These are phyloP conservation scores for Pachycephus smyrnensis DNA, from an alignment of 2,888 invertebrate genomes.

Conservation along the genomic window DNA sequence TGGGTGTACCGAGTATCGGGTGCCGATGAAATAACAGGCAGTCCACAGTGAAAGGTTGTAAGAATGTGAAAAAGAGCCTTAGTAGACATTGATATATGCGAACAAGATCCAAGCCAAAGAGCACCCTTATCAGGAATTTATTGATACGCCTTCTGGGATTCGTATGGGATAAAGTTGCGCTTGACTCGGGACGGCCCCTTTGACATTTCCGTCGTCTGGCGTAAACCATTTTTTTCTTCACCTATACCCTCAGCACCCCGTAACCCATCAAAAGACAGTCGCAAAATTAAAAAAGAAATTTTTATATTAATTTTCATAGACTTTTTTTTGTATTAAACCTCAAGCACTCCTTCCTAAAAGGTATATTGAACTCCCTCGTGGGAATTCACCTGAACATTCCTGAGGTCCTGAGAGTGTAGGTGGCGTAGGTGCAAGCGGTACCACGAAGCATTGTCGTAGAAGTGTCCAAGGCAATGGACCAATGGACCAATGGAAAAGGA, in stretches of 20 bases:
- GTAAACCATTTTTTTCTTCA: neutral
- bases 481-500: slow-evolving; percentile 27
- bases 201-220: neutral
- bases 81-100: slow-evolving; percentile 29
- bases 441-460: neutral
- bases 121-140: slow-evolving; percentile 20
- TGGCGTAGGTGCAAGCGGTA: neutral
- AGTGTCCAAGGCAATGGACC: neutral
- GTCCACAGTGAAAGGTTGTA: slow-evolving; percentile 1
- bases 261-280: neutral
- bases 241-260: neutral
- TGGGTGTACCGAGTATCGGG: neutral
- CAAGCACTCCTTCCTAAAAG: neutral
- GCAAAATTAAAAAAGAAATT: neutral
- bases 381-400: slow-evolving; percentile 4
- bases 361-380: slow-evolving; percentile 2
- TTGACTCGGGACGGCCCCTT: neutral
- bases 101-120: slow-evolving; percentile 12
- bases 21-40: neutral
- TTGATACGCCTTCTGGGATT: slow-evolving; percentile 14
- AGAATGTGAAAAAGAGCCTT: slow-evolving; percentile 13
- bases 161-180: slow-evolving; percentile 1
- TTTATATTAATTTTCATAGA: neutral
- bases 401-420: neutral
- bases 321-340: neutral